Conservation (phyloP, 2,797 vertebrate species). For the Scyliorhinus canicula region DNA sequence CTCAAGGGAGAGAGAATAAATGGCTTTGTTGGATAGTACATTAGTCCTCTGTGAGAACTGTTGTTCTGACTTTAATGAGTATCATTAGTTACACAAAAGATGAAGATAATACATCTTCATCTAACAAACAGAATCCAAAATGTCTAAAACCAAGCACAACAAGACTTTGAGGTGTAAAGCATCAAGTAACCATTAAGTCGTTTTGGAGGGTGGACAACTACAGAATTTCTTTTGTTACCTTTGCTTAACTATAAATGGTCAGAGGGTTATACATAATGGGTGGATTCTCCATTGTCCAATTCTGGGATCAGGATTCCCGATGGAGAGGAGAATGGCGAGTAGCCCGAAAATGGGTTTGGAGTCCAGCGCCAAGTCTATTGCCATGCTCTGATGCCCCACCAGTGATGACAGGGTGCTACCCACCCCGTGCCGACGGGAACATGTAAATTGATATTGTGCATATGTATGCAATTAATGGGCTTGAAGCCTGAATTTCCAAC, state of each 20-base stretch:
- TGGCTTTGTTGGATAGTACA: slow-evolving; percentile 34
- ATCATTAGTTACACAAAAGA: slow-evolving; percentile 21
- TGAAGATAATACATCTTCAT: slow-evolving; percentile 14
- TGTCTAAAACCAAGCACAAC: not conserved
- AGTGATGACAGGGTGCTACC: no score
- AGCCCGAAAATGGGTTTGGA: no score
- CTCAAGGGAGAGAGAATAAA: slow-evolving; percentile 36
- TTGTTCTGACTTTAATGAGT: slow-evolving; percentile 35
- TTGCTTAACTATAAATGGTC: no score
- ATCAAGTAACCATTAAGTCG: not conserved
- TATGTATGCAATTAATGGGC: no score
- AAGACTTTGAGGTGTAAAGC: not conserved
- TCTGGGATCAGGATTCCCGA: no score
- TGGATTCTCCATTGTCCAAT: no score
- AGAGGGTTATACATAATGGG: not conserved
- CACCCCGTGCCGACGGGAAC: no score
- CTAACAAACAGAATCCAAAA: not conserved
- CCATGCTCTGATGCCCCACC: no score
- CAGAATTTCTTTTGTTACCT: not conserved
- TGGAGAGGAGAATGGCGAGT: no score
- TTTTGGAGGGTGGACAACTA: not conserved
- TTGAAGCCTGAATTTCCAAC: no score
- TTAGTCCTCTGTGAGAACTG: slow-evolving; percentile 31
- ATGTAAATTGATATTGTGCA: no score
- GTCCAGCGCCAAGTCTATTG: no score